Percentiles rank a stretch among this genome's conserved stretches.
Evolutionary conservation across 2,888 invertebrate species (phyloP).

Genomic region (Hartigia nigra): DNA sequence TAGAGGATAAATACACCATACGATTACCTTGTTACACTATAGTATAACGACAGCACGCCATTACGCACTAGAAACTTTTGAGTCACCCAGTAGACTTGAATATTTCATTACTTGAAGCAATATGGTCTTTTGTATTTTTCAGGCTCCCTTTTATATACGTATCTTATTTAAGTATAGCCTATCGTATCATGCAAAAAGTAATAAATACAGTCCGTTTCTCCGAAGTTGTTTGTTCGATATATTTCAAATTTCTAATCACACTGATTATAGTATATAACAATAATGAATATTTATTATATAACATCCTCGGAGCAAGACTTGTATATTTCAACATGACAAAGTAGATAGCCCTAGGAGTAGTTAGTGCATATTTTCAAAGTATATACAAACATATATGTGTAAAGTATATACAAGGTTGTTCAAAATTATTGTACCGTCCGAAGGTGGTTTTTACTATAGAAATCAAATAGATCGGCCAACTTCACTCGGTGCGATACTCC

Average conservation of each 20-base stretch:
- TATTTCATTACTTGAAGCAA: neutral
- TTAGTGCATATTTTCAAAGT: constrained; percentile 9
- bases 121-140: neutral
- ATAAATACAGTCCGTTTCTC: neutral
- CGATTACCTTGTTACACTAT: neutral
- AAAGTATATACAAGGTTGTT: neutral
- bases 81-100: neutral
- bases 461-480: neutral
- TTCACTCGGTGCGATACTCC: neutral
- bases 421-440: neutral
- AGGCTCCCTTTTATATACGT: neutral
- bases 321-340: neutral
- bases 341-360: constrained; percentile 10
- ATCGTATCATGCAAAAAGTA: neutral
- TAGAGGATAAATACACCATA: neutral
- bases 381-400: neutral
- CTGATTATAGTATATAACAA: neutral
- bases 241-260: neutral
- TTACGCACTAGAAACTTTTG: neutral
- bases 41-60: neutral
- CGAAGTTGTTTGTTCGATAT: neutral
- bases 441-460: neutral
- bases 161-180: neutral
- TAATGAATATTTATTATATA: neutral
- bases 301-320: neutral